phyloP scores from a whole-genome alignment of 92 coral and sea anemone species.

The Palythoa caribaeorum region DNA sequence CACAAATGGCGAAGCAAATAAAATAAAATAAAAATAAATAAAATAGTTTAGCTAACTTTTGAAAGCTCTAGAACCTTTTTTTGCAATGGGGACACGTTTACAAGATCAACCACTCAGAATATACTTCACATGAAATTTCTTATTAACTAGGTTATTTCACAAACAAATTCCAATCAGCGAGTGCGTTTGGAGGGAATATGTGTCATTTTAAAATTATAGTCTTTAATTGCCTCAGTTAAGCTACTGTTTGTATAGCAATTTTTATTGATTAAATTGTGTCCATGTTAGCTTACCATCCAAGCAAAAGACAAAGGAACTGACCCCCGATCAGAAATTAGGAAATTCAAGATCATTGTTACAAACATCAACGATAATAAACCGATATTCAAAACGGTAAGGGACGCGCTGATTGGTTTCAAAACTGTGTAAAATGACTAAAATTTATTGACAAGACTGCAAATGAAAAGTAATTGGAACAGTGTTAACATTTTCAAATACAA shows the following conservation, averaged over 20 bases:
- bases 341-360: constrained; percentile 65
- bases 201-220: not conserved
- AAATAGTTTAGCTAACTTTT: too few relatives aligned
- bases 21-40: too few relatives aligned
- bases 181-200: not conserved
- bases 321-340: constrained; percentile 60
- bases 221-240: not conserved
- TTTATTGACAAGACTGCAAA: too few relatives aligned
- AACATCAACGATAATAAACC: constrained; percentile 90
- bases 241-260: not conserved
- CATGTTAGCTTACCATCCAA: constrained; percentile 68
- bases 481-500: too few relatives aligned
- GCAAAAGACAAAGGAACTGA: constrained; percentile 84
- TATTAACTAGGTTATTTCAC: too few relatives aligned
- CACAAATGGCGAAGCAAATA: too few relatives aligned
- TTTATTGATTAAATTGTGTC: not conserved
- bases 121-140: too few relatives aligned
- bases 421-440: too few relatives aligned
- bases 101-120: too few relatives aligned
- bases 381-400: constrained; percentile 65
- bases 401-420: not conserved
- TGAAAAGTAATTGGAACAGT: too few relatives aligned
- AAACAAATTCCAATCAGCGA: not conserved
- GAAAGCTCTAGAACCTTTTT: too few relatives aligned
- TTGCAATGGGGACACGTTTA: too few relatives aligned